phyloP scores from a whole-genome alignment of 2,888 invertebrate species.

The Cheilosia grossa region DNA sequence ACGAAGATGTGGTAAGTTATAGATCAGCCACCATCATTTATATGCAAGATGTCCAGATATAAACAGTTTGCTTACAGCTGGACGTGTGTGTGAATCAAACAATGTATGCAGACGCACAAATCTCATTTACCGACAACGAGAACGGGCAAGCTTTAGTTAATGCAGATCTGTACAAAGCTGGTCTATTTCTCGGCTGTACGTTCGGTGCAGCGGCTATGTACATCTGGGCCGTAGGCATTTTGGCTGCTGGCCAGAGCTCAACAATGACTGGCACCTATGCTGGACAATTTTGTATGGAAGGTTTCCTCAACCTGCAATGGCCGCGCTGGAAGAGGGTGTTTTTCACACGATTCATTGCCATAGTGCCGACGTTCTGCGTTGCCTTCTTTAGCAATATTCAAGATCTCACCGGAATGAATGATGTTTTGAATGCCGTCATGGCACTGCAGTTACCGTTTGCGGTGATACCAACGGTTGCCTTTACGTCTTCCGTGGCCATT shows the following conservation, averaged over 20 bases:
- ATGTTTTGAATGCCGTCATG: slow-evolving; percentile 93
- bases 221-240: slow-evolving; percentile 91
- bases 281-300: slow-evolving; percentile 96
- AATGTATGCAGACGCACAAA: slow-evolving; percentile 81
- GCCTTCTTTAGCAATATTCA: slow-evolving; percentile 88
- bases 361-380: slow-evolving; percentile 87
- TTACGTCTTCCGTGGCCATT: slow-evolving; percentile 90
- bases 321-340: slow-evolving; percentile 93
- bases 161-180: slow-evolving; percentile 89
- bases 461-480: slow-evolving; percentile 92
- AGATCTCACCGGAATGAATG: slow-evolving; percentile 92
- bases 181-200: slow-evolving; percentile 89
- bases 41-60: background rate
- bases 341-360: slow-evolving; percentile 92
- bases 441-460: slow-evolving; percentile 94
- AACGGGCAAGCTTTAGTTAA: slow-evolving; percentile 84
- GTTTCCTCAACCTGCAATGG: slow-evolving; percentile 93
- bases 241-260: slow-evolving; percentile 92
- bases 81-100: slow-evolving; percentile 79
- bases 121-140: slow-evolving; percentile 83
- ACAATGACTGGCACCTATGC: slow-evolving; percentile 94
- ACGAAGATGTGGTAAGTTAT: slow-evolving; percentile 87
- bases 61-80: slow-evolving; percentile 78
- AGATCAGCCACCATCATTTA: background rate
- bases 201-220: slow-evolving; percentile 91